Conservation (phyloP, 53 echinoderm and acorn worm species). For the Stichopus horrens region DNA sequence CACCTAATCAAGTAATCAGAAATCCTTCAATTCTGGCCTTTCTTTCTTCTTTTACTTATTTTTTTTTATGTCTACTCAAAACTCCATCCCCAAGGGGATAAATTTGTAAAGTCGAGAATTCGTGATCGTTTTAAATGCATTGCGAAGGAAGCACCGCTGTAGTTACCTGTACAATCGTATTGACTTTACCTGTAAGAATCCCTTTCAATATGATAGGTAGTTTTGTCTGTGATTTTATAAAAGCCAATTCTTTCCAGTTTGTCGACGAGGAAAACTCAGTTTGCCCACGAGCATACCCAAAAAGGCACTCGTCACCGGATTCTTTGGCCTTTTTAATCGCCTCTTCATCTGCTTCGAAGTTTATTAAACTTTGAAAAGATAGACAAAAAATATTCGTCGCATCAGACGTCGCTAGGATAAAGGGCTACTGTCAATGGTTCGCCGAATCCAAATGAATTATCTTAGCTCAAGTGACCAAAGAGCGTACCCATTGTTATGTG, state of each 20-base stretch:
- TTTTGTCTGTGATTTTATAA: slow-evolving; percentile 12
- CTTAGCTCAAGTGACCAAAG: no score
- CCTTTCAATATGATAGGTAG: slow-evolving; percentile 23
- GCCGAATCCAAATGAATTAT: no score
- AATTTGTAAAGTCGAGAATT: no score
- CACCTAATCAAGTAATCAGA: no score
- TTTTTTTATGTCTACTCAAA: no score
- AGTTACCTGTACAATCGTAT: no score
- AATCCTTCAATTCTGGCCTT: no score
- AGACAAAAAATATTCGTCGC: neutral
- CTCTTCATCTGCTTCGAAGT: neutral
- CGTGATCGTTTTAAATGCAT: no score
- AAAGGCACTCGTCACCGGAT: neutral
- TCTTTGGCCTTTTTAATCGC: neutral
- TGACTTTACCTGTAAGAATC: slow-evolving; percentile 3
- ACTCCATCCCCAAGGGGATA: no score
- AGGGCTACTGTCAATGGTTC: neutral
- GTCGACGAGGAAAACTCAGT: neutral
- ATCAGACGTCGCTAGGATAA: neutral
- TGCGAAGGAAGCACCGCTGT: no score
- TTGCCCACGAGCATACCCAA: neutral
- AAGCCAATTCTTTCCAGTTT: slow-evolving; percentile 11
- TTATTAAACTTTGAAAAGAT: neutral
- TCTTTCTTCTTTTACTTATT: no score
- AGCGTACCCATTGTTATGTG: no score